Percentiles rank a stretch among this genome's conserved stretches.
These are phyloP conservation scores for Bufotes viridis DNA, from an alignment of 2,797 vertebrate genomes.

Conservation along the genomic window DNA sequence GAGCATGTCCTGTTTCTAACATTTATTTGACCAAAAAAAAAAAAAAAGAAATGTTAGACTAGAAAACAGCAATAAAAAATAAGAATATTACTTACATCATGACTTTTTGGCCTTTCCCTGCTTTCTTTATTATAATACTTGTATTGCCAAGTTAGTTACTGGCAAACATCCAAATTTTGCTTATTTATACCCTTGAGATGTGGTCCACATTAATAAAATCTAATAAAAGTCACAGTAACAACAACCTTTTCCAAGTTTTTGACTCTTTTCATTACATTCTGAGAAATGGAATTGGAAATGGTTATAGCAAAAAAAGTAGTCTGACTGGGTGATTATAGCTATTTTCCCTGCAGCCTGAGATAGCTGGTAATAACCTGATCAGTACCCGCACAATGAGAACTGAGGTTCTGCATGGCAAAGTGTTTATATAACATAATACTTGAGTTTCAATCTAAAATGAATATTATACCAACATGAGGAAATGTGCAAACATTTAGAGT, in stretches of 20 bases:
- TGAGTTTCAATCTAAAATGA: neutral
- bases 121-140: neutral
- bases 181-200: neutral
- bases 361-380: neutral
- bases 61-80: neutral
- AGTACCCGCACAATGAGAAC: neutral
- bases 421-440: neutral
- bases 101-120: neutral
- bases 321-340: neutral
- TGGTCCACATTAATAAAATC: neutral
- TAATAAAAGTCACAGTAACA: neutral
- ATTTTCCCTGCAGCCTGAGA: neutral
- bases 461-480: neutral
- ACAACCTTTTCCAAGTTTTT: neutral
- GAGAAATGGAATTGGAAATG: neutral
- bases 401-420: neutral
- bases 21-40: neutral
- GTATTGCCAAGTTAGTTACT: neutral
- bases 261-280: neutral
- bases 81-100: neutral
- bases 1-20: no score
- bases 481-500: conserved; percentile 3
- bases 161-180: neutral
- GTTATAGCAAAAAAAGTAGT: neutral
- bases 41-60: neutral